phyloP scores from a whole-genome alignment of 2,888 invertebrate genomes.

The Saturnia japonica region DNA sequence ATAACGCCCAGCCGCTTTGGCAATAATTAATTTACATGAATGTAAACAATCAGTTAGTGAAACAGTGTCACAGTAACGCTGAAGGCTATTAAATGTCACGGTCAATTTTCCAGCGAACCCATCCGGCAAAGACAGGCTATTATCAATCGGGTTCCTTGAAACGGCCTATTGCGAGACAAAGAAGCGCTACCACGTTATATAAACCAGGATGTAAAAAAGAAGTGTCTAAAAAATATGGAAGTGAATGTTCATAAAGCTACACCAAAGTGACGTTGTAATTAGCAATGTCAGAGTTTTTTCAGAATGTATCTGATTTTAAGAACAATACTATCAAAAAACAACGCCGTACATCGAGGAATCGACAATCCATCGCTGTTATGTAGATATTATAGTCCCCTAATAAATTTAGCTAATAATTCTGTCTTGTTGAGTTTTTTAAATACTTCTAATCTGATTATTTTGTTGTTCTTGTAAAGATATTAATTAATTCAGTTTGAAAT shows the following conservation, averaged over 20 bases:
- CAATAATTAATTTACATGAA: background rate
- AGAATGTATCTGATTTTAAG: too few relatives aligned
- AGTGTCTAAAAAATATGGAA: background rate
- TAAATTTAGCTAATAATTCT: too few relatives aligned
- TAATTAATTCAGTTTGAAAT: too few relatives aligned
- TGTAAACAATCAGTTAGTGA: slow-evolving; percentile 3
- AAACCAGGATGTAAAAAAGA: slow-evolving; percentile 1
- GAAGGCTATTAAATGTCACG: slow-evolving; percentile 28
- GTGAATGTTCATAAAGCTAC: background rate
- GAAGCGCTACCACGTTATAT: slow-evolving; percentile 36
- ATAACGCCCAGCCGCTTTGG: background rate
- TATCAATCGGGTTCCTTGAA: slow-evolving; percentile 55
- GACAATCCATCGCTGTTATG: too few relatives aligned
- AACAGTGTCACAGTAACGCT: background rate
- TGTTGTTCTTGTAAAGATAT: too few relatives aligned
- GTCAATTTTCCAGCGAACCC: slow-evolving; percentile 43
- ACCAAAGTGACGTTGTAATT: background rate
- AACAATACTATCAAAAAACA: too few relatives aligned
- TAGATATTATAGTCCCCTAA: too few relatives aligned
- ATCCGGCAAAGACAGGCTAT: slow-evolving; percentile 45
- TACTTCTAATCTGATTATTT: too few relatives aligned
- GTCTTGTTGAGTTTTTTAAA: too few relatives aligned
- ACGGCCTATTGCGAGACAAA: slow-evolving; percentile 51
- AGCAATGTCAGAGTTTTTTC: background rate
- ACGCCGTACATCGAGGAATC: too few relatives aligned